Conservation (phyloP, 2,888 invertebrate genomes). For the Ecdyonurus torrentis region DNA sequence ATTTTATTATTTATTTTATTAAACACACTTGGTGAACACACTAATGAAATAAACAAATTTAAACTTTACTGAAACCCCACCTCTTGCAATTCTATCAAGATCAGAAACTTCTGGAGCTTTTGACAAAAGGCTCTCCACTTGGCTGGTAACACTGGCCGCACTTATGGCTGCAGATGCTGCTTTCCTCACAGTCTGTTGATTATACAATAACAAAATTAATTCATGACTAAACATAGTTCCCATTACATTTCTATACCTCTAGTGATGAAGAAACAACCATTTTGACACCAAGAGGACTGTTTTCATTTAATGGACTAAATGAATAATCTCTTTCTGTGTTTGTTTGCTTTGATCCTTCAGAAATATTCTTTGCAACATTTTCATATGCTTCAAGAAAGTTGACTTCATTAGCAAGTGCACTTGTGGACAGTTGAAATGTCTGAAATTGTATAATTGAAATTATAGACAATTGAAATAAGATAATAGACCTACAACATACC, state of each 20-base stretch:
- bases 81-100: neutral
- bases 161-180: slow-evolving; percentile 22
- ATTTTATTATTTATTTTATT: no score
- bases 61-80: no score
- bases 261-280: slow-evolving; percentile 7
- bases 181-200: slow-evolving; percentile 21
- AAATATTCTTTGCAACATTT: slow-evolving; percentile 12
- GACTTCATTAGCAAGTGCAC: slow-evolving; percentile 46
- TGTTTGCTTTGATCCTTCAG: slow-evolving; percentile 1
- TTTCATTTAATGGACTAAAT: no score
- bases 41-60: no score
- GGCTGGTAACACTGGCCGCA: slow-evolving; percentile 20
- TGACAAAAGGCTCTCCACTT: slow-evolving; percentile 24
- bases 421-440: slow-evolving; percentile 51
- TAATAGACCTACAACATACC: slow-evolving; percentile 32
- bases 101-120: slow-evolving; percentile 10
- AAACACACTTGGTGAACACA: no score
- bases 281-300: neutral
- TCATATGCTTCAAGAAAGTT: slow-evolving; percentile 47
- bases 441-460: no score
- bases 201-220: neutral
- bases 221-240: neutral
- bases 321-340: neutral
- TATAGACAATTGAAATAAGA: no score
- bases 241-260: neutral